These are phyloP conservation scores for Eubasilissa splendida DNA, from an alignment of 2,888 invertebrate genomes.

Conservation along the genomic window DNA sequence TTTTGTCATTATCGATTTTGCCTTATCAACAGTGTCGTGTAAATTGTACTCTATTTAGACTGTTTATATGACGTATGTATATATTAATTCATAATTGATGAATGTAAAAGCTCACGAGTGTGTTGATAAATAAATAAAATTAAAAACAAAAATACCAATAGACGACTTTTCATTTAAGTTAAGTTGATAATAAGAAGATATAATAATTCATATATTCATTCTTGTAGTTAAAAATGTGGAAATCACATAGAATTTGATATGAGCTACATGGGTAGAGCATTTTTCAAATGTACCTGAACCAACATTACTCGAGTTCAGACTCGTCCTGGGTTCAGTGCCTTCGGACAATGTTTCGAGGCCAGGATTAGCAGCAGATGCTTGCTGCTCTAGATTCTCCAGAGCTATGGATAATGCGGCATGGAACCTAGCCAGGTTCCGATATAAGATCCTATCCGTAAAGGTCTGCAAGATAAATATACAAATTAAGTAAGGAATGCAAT, in stretches of 20 bases:
- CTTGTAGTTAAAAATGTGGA: background rate
- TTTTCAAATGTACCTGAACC: conserved; percentile 2
- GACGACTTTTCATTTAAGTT: too few species aligned
- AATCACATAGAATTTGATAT: background rate
- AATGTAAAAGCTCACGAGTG: too few species aligned
- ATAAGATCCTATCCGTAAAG: conserved; percentile 69
- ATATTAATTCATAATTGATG: too few species aligned
- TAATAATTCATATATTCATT: too few species aligned
- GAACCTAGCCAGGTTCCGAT: conserved; percentile 68
- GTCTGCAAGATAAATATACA: conserved; percentile 62
- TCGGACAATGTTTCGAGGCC: conserved; percentile 39
- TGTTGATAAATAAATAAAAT: too few species aligned
- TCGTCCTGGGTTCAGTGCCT: conserved; percentile 27
- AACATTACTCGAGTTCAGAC: conserved; percentile 2
- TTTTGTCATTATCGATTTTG: too few species aligned
- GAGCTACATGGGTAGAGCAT: background rate
- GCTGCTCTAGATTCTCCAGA: conserved; percentile 67
- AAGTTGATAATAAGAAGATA: too few species aligned
- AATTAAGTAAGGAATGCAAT: background rate
- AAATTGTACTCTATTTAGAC: too few species aligned
- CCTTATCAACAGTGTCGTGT: too few species aligned
- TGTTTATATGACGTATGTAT: too few species aligned
- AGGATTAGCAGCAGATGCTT: conserved; percentile 60
- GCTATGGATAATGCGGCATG: conserved; percentile 49
- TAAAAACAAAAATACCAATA: too few species aligned